Evolutionary conservation across 2,797 vertebrate species (phyloP), one percentile per base, ranked within the genome.

Genomic region (Vespertilio murinus): DNA sequence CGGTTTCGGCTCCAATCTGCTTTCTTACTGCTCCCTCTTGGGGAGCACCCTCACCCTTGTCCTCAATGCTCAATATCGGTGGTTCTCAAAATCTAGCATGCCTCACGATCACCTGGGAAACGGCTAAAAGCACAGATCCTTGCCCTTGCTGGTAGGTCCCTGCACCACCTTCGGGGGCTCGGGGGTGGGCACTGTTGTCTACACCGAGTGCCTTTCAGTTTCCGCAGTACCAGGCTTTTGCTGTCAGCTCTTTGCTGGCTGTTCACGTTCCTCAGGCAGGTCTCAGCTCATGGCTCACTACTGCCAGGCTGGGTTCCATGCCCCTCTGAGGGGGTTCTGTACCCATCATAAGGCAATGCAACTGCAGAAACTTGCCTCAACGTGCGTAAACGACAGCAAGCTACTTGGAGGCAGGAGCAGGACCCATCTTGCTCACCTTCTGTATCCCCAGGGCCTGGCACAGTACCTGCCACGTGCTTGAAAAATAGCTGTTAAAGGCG

Each of bases 401-500:
- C 59, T 93, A 23, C 64, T 45, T 38, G 28, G 25, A 40, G 59
- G 75, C 35, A 86, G 47, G 18, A 52, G 70, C 6, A 69, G 12
- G 23, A 40, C 52, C 49, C 56, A 3, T 47, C 61, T 28, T 2
- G 12, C 56, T 84, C 13, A 65, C 23, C n/a, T 75, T 78, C 28
- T 42, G 14, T 54, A 52, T 42, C 25, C 16, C 33, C 20, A 12
- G 25, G 28, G 13, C 6, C 59, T 22, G n/a, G 38, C 47, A 61
- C 0, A 22, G 12, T 59, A 85, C 33, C 65, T 54, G 71, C 35
- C 28, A 25, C 35, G 38, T 22, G 10, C 65, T 90, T 79, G 59
- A 82, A 20, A 93, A 92, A 35, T 16, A 22, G 25, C 33, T 77
- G 13, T 54, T 20, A 92, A 81, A 92, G 73, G 52, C 40, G 33